Base-by-base conservation (phyloP, 1,140 invertebrate species). In the Schlechtendalia chinensis region DNA sequence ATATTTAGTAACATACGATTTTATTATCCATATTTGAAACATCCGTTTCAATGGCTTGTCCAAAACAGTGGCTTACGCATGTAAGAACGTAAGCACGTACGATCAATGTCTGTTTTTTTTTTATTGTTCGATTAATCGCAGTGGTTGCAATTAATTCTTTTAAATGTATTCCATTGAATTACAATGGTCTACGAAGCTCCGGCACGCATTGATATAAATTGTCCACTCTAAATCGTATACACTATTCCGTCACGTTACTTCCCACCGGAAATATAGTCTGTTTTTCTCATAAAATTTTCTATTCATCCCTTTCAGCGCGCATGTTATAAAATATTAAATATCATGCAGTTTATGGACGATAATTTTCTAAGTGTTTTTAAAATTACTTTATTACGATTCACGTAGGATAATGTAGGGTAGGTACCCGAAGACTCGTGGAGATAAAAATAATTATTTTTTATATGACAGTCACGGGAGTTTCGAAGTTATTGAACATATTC, bases 381-480 rank as follows among this genome's bases (percentile, higher is more conserved):
- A 65, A 65, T n/a, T 12, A n/a, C n/a, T n/a, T n/a, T n/a, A 65
- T 65, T 65, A 45, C 61, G 61, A 39, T 19, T 65, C 19, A 19
- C 32, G 5, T 39, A 17, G 8, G 19, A 32, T 63, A 29, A 39
- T 39, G 32, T 39, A 3, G 32, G 3, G 32, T 39, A 39, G 32
- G 8, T 8, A 39, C 32, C 8, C 8, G 3, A 4, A 39, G 32
- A 65, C 11, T 11, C 12, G 32, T 29, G 27, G 27, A 17, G 14
- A 61, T 61, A n/a, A 19, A 32, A 65, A 39, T 65, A 65, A 19
- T 39, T 65, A n/a, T 19, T 32, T 39, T n/a, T 65, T n/a, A 11
- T 39, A n/a, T 1, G 12, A 12, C 32, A 5, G 16, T 63, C 17
- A 22, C 27, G 58, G 24, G 32, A 4, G 3, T 39, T 39, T 39